Evolutionary conservation across 2,888 invertebrate genomes (phyloP), one percentile per base, ranked within the genome.

Genomic region (Hoplodrina blanda): DNA sequence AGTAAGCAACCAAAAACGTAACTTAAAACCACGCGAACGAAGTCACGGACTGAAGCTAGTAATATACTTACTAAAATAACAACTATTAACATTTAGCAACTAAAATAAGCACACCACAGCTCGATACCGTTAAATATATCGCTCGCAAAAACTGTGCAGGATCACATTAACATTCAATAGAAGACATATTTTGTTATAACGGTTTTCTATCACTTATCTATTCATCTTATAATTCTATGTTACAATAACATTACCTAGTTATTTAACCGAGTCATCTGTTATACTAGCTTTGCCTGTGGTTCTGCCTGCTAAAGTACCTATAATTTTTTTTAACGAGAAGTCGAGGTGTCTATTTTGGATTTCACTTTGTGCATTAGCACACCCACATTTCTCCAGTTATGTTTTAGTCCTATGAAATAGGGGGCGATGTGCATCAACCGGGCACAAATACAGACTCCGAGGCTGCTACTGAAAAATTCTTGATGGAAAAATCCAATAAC

Each of bases 151-250:
- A 81, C 62, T 63, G 65, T 37, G 56, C 81, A 79, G 79, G 66
- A 81, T 72, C 33, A 50, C 30, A 81, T 79, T 79, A 69, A 60
- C 78, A 81, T 79, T 79, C 78, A 81, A 81, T 79, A 33, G 63
- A 11, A 25, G 33, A 53, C 30, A 50, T 56, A 46, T 57, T 62
- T 62, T 65, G 33, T 52, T 11, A 15, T 81, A 78, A 81, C 82
- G 73, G 79, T 66, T 25, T n/a, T 30, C 25, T 54, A 13, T 20
- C 25, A 65, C 50, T 55, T 79, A 61, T 75, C 69, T 61, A 66
- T 80, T 69, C 56, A 64, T 73, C 50, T 20, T 53, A 17, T 5
- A 30, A 17, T 69, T 52, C 46, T n/a, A 37, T 65, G 76, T 69
- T 75, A 77, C 62, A 44, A 64, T 62, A 76, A 76, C 67, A 75